A percentile compares a stretch with the other conserved stretches of the same genome.
phyloP scores from a whole-genome alignment of 2,113 vertebrate genomes.

The Microcebus ravelobensis region DNA sequence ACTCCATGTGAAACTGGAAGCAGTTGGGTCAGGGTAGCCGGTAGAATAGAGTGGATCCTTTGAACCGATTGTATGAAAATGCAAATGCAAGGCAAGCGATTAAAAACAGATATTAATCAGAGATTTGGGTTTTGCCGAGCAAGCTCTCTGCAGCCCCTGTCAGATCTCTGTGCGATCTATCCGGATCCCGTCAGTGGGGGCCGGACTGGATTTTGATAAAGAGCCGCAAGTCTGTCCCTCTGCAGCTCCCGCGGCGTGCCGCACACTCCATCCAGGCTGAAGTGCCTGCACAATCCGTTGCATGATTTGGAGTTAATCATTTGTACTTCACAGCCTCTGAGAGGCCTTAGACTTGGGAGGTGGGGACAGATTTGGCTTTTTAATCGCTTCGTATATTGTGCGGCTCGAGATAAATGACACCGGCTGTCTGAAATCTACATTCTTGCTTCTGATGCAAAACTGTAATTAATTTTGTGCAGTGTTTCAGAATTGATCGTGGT shows the following conservation, averaged over 20 bases:
- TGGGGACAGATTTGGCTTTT: constrained; percentile 91
- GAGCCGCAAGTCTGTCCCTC: constrained; percentile 85
- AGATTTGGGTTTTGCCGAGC: constrained; percentile 83
- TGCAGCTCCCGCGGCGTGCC: constrained; percentile 80
- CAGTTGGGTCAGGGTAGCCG: constrained; percentile 79
- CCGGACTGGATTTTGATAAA: constrained; percentile 89
- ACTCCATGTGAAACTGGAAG: constrained; percentile 46
- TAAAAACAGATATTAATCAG: constrained; percentile 87
- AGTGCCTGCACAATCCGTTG: constrained; percentile 88
- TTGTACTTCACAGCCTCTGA: constrained; percentile 88
- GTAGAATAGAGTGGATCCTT: constrained; percentile 83
- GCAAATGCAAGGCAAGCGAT: constrained; percentile 88
- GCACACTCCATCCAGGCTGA: constrained; percentile 87
- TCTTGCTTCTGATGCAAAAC: constrained; percentile 93
- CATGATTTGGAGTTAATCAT: constrained; percentile 95
- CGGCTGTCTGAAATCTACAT: constrained; percentile 89
- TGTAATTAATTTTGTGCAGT: constrained; percentile 98
- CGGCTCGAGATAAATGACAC: constrained; percentile 92
- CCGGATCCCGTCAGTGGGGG: constrained; percentile 86
- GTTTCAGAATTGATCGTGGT: constrained; percentile 97
- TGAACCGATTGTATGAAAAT: constrained; percentile 88
- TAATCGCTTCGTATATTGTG: constrained; percentile 90
- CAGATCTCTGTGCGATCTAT: constrained; percentile 84
- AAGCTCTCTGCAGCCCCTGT: constrained; percentile 81
- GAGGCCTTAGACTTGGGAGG: constrained; percentile 88